These are phyloP conservation scores for Copsychus sechellarum DNA, from an alignment of 2,113 vertebrate species.

Conservation along the genomic window DNA sequence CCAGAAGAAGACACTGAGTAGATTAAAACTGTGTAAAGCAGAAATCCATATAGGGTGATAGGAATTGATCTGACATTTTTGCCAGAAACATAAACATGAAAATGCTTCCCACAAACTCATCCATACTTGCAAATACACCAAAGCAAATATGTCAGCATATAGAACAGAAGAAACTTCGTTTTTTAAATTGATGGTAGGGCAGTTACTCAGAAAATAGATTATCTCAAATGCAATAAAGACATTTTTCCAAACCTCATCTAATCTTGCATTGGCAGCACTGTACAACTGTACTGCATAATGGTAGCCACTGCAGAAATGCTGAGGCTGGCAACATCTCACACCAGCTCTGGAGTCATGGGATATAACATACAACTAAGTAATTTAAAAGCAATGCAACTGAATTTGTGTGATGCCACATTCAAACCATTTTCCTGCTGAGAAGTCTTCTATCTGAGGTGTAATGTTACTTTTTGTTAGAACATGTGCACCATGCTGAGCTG, in stretches of 20 bases:
- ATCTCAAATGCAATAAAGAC: neutral
- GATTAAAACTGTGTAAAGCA: neutral
- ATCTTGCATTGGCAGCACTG: neutral
- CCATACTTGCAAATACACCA: neutral
- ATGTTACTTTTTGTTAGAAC: neutral
- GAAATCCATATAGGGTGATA: neutral
- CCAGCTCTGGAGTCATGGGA: neutral
- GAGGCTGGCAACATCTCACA: neutral
- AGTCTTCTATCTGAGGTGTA: neutral
- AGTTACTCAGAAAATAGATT: neutral
- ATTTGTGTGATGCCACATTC: neutral
- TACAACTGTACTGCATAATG: neutral
- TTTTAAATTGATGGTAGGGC: neutral
- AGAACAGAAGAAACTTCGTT: neutral
- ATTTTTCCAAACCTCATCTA: constrained; percentile 1
- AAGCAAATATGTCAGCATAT: neutral
- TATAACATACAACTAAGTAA: neutral
- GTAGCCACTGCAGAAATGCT: neutral
- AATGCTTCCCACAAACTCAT: neutral
- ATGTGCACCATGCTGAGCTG: neutral
- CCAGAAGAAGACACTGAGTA: neutral
- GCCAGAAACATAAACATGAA: neutral
- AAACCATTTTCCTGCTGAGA: neutral
- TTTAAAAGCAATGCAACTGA: neutral
- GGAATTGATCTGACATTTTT: neutral